Conservation (phyloP, 2,888 invertebrate species). For the Abscondita cerata region DNA sequence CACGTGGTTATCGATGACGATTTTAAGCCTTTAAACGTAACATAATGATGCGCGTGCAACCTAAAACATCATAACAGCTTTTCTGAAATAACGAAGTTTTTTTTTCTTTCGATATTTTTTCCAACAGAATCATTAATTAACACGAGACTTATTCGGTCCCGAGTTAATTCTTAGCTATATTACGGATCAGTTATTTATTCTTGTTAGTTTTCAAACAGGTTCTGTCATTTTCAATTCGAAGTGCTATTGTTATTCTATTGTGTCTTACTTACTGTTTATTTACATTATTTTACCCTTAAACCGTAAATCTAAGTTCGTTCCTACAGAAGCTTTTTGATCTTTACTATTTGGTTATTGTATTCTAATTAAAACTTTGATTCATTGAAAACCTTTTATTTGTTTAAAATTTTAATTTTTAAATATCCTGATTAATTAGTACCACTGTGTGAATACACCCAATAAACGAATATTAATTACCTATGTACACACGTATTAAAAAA, state of each 20-base stretch:
- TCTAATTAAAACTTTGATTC: too few relatives aligned
- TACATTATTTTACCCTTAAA: constrained; percentile 38
- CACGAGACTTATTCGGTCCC: not conserved
- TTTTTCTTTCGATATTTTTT: constrained; percentile 13
- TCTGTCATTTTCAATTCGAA: constrained; percentile 37
- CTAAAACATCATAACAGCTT: constrained; percentile 59
- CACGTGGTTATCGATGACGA: constrained; percentile 18
- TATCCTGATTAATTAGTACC: too few relatives aligned
- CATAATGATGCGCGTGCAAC: constrained; percentile 52
- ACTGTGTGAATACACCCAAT: too few relatives aligned
- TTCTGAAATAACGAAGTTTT: constrained; percentile 44
- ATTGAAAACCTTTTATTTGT: too few relatives aligned
- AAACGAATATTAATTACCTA: too few relatives aligned
- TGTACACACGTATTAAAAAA: too few relatives aligned
- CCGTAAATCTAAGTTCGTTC: constrained; percentile 7
- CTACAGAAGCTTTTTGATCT: too few relatives aligned
- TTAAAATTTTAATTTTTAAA: too few relatives aligned
- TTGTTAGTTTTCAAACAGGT: constrained; percentile 39
- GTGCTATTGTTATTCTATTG: constrained; percentile 41
- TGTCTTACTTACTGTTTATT: constrained; percentile 39
- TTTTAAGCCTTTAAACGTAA: constrained; percentile 34
- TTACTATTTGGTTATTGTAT: too few relatives aligned
- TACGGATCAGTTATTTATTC: constrained; percentile 19
- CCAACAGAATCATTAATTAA: not conserved
- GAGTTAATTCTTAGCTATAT: not conserved